Evolutionary conservation across 2,888 invertebrate genomes (phyloP).

Genomic region (Lasioglossum calceatum): DNA sequence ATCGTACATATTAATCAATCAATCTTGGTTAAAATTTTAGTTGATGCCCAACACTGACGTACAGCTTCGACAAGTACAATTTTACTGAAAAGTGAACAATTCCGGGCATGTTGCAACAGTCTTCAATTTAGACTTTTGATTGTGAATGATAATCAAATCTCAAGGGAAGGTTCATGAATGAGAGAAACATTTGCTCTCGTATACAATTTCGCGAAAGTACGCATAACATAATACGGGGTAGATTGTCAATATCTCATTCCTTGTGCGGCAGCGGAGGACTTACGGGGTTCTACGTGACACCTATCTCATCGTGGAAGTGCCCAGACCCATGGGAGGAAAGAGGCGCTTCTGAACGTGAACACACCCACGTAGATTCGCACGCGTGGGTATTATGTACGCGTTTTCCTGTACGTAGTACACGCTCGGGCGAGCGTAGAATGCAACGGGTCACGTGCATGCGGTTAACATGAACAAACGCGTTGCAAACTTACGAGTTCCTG

Average conservation of each 20-base stretch:
- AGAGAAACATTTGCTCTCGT: not conserved
- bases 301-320: not conserved
- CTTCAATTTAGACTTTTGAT: not conserved
- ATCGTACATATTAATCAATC: no score
- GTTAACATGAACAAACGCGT: constrained; percentile 26
- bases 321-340: not conserved
- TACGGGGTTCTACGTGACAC: not conserved
- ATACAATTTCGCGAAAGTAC: not conserved
- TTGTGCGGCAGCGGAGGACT: not conserved
- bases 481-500: constrained; percentile 29
- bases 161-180: not conserved
- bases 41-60: no score
- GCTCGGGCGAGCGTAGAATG: constrained; percentile 38
- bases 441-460: constrained; percentile 50
- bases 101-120: not conserved
- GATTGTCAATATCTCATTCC: not conserved
- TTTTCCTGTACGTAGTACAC: constrained; percentile 32
- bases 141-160: not conserved
- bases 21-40: no score
- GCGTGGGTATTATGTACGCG: constrained; percentile 54
- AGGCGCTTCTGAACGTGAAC: constrained; percentile 26
- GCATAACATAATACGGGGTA: not conserved
- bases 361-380: constrained; percentile 59
- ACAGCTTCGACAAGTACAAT: not conserved
- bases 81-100: not conserved